Percentiles rank a stretch among this genome's conserved stretches.
Conservation (phyloP, 2,888 invertebrate species). For the Tachina grossa region DNA sequence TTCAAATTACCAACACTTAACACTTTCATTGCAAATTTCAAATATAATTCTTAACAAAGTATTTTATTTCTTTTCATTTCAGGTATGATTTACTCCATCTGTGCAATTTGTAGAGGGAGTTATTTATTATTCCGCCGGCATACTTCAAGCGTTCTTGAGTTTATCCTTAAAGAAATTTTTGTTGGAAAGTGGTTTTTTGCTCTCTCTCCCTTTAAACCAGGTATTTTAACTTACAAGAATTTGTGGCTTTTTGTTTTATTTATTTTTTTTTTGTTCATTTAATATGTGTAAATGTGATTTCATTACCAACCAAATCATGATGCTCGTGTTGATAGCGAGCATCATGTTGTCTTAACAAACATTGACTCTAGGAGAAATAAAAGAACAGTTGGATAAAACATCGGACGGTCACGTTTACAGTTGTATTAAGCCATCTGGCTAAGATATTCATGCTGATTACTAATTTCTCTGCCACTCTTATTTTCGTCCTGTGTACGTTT, state of each 20-base stretch:
- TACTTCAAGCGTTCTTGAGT: constrained; percentile 61
- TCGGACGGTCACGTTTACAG: constrained; percentile 80
- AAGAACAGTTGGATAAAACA: constrained; percentile 40
- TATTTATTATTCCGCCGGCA: constrained; percentile 66
- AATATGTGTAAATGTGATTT: constrained; percentile 68
- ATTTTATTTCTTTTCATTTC: constrained; percentile 38
- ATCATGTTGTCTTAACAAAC: constrained; percentile 64
- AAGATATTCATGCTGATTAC: constrained; percentile 80
- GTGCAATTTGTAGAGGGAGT: constrained; percentile 15
- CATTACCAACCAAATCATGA: constrained; percentile 66
- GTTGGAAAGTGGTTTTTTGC: constrained; percentile 9
- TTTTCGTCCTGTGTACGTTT: constrained; percentile 63
- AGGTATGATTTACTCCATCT: constrained; percentile 3
- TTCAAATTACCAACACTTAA: constrained; percentile 69
- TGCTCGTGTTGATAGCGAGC: constrained; percentile 53
- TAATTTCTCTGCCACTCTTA: constrained; percentile 76
- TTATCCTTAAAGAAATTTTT: constrained; percentile 58
- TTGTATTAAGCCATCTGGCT: constrained; percentile 81
- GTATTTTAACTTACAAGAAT: constrained; percentile 54
- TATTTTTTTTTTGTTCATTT: constrained; percentile 29
- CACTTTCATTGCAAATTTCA: constrained; percentile 61
- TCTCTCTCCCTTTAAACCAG: constrained; percentile 42
- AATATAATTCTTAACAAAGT: neutral
- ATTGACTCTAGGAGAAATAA: constrained; percentile 28
- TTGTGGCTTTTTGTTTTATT: constrained; percentile 55